A percentile compares a stretch with the other conserved stretches of the same genome.
Evolutionary conservation across 92 coral and sea anemone genomes (phyloP).

Genomic region (Epizoanthus scotinus): DNA sequence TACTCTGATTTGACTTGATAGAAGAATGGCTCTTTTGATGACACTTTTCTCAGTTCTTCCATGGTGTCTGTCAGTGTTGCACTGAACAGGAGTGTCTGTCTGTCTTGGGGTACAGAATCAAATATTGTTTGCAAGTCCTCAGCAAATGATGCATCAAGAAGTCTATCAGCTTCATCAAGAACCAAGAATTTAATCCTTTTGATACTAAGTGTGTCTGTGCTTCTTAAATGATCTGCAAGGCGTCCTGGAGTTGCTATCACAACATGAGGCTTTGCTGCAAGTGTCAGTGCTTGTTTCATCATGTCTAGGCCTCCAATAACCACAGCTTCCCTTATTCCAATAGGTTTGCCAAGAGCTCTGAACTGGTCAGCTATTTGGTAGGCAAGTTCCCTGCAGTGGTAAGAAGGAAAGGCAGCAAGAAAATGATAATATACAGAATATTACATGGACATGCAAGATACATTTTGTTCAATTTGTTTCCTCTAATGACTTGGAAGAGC

Average conservation of each 20-base stretch:
- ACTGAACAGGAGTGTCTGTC: slow-evolving; percentile 95
- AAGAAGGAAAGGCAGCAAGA: background rate
- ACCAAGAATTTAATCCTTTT: slow-evolving; percentile 81
- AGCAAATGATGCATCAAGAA: slow-evolving; percentile 89
- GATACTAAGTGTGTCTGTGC: slow-evolving; percentile 88
- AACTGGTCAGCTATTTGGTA: slow-evolving; percentile 94
- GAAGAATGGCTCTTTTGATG: slow-evolving; percentile 85
- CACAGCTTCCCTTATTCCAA: slow-evolving; percentile 81
- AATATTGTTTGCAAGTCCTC: slow-evolving; percentile 89
- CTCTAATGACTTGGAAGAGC: too few relatives aligned
- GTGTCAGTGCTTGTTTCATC: slow-evolving; percentile 93
- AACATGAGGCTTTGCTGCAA: slow-evolving; percentile 92
- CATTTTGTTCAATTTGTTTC: too few relatives aligned
- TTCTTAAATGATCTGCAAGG: slow-evolving; percentile 93
- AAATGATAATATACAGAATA: background rate
- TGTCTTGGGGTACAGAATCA: slow-evolving; percentile 76
- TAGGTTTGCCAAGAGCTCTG: slow-evolving; percentile 92
- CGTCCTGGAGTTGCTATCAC: slow-evolving; percentile 99
- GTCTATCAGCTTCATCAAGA: slow-evolving; percentile 95
- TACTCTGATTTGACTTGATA: slow-evolving; percentile 90
- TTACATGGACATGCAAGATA: background rate
- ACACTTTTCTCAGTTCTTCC: slow-evolving; percentile 76
- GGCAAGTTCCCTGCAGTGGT: slow-evolving; percentile 78
- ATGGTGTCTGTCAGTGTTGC: slow-evolving; percentile 94
- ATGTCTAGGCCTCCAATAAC: slow-evolving; percentile 92